Evolutionary conservation across 2,113 vertebrate species (phyloP), one percentile per base, ranked within the genome.

Genomic region (Cavia porcellus): DNA sequence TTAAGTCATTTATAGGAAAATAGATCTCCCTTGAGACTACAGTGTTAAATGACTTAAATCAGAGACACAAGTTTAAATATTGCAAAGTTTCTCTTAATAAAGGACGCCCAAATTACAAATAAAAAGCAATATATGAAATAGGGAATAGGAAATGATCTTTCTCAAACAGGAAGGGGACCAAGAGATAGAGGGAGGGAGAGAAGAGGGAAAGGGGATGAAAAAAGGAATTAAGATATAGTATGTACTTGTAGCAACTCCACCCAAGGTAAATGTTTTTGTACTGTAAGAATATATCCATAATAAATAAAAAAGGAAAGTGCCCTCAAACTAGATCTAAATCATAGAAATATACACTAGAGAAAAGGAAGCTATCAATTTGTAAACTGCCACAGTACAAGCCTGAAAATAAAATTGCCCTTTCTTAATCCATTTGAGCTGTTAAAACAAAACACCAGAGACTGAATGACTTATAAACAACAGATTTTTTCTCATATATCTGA

Each of bases 291-390:
- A 75, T 28, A 75, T 24, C 22, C 45, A 75, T 45, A 75, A 75
- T 22, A 72, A 75, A 75, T 42, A 45, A 86, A 96, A 92, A 96
- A 96, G 42, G 75, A 80, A 96, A 61, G 88, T 87, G 38, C 2
- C 15, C 12, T 81, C 45, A 96, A 77, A 82, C 30, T 52, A 86
- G 90, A 79, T 64, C 47, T 57, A 81, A 82, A 38, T 61, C 59
- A 85, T 11, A 92, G 32, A 90, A 92, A 85, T 25, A 92, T n/a
- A 90, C 0, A 45, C 1, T 79, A 66, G 38, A 92, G 8, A 92
- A 92, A 92, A 95, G 19, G 92, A 9, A 50, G 22, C 3, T 96
- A 92, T 80, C 59, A 80, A 81, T 24, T 74, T 80, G 35, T 94
- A 79, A 83, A 92, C 9, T 87, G 62, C 22, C 82, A 96, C 47